Evolutionary conservation across 1,140 invertebrate species (phyloP), one percentile per base, ranked within the genome.

Genomic region (Agrilus planipennis): DNA sequence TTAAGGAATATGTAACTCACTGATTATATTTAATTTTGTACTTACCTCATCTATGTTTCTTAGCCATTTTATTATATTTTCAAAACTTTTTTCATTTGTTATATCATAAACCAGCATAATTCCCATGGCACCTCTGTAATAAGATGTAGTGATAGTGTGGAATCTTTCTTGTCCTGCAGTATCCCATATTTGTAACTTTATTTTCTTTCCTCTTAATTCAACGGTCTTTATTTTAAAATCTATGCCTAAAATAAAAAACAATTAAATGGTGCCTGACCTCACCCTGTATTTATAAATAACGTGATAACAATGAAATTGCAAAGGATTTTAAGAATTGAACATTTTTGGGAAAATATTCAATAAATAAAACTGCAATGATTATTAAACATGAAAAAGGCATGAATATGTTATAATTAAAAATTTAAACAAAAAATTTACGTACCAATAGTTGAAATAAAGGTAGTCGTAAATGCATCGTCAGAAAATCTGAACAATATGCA

Each of bases 171-270:
- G 92, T 0, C 91, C 91, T 40, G 91, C 91, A 20, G 89, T 93
- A 56, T 92, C 89, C 91, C 92, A 96, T 83, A 96, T 95, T 72
- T 96, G 92, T 61, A 97, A 72, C 73, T 96, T 96, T 45, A 97
- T 95, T 76, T 95, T 96, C 71, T 96, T 96, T 39, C 92, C 92
- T 67, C 88, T 80, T 53, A 96, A 71, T 69, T 96, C 92, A 58
- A 97, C 89, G 55, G 92, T 96, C 74, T 94, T 91, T 58, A 97
- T 96, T 79, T 96, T 97, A 66, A 96, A 97, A 73, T 97, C 92
- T 67, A 96, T 95, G 60, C 91, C 91, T 95, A 68, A 61, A 39
- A 37, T 14, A 21, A 32, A 22, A 60, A 60, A 54, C 41, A 37
- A 34, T 48, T 49, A 45, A 45, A 52, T 50, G 38, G 48, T 52